Base-by-base conservation (phyloP, 92 coral and sea anemone species). In the Virgularia gustaviana region DNA sequence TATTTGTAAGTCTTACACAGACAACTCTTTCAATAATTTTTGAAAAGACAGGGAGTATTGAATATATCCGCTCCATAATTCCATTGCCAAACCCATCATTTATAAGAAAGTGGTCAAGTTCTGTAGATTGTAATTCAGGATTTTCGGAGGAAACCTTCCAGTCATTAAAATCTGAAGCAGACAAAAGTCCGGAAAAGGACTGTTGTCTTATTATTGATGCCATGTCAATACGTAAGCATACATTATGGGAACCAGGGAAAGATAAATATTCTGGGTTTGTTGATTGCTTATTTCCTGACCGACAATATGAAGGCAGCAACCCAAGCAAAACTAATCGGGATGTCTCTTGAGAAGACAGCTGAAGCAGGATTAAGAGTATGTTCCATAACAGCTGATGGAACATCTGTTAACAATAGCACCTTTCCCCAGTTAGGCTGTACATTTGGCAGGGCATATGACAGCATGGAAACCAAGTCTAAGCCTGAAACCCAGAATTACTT, bases 251-350 rank as follows among this genome's bases (percentile, higher is more conserved):
- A 41, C 51, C 36, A 1, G 30, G 25, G 3, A 41, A 6, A 1
- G 47, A 65, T 18, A 22, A 13, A 24, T 65, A 65, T 30, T 34
- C 33, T 37, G 72, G 72, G 8, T 65, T 65, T 42, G 56, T 65
- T 0, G 57, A 65, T 61, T 4, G 68, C 38, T 2, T 61, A 61
- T 36, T 61, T 61, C 47, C 47, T 61, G 1, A 61, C 18, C 25
- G 47, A 36, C 27, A 61, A 61, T 24, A 36, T 36, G 28, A 11
- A 24, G 18, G 68, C 68, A 6, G 9, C 68, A 24, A 22, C 22
- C 6, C 68, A 61, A 61, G 68, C 68, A 2, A 9, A 13, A 13
- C 49, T 61, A 2, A 13, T 61, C 12, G 24, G 16, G 24, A 61
- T 32, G 24, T 44, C 49, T 32, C 27, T 61, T 3, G 23, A 27